These are phyloP conservation scores for Cyrtonyx montezumae DNA, from an alignment of 2,113 vertebrate species.

Conservation along the genomic window DNA sequence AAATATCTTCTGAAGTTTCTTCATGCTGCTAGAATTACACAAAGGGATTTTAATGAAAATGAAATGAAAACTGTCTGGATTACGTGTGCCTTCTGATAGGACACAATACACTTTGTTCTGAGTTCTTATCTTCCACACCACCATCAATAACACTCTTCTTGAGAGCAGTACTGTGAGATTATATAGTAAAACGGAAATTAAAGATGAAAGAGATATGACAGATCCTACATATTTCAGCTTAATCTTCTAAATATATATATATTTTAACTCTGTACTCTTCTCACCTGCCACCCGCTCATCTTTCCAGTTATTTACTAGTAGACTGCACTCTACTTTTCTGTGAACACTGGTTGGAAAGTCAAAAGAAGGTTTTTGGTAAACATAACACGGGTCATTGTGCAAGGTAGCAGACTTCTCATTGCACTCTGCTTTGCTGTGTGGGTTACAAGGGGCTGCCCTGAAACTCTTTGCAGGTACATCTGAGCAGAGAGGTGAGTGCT, in stretches of 20 bases:
- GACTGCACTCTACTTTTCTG: not conserved
- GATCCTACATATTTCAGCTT: not conserved
- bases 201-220: constrained; percentile 14
- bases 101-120: not conserved
- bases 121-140: not conserved
- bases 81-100: not conserved
- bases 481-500: not conserved
- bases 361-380: not conserved
- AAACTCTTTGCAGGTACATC: not conserved
- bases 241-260: not conserved
- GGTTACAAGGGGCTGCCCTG: not conserved
- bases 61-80: not conserved
- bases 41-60: not conserved
- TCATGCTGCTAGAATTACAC: not conserved
- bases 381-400: not conserved
- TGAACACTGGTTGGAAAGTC: rapidly evolving
- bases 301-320: not conserved
- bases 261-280: not conserved
- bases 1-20: not conserved
- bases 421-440: not conserved
- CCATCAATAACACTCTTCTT: not conserved
- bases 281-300: not conserved
- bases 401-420: not conserved
- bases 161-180: not conserved
- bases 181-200: not conserved